phyloP scores from a whole-genome alignment of 2,113 vertebrate species.

The Odontesthes bonariensis region DNA sequence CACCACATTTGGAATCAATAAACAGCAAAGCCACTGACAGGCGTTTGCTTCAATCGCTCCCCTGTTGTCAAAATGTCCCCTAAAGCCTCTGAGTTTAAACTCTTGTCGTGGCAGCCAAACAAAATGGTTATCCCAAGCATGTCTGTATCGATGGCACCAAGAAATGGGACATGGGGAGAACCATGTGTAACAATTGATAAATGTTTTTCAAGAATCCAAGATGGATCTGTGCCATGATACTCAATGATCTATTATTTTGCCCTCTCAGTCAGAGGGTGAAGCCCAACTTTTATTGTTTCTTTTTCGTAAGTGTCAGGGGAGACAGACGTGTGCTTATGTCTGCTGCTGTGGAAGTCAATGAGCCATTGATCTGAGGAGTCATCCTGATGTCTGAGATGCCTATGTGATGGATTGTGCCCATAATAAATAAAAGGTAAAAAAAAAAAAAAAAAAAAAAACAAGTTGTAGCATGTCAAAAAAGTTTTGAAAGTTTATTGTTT shows the following conservation, averaged over 20 bases:
- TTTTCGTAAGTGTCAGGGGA: slow-evolving; percentile 75
- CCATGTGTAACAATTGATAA: slow-evolving; percentile 58
- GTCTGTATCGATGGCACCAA: slow-evolving; percentile 57
- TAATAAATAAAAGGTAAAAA: slow-evolving; percentile 46
- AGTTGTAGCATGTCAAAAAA: slow-evolving; percentile 34
- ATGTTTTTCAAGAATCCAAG: slow-evolving; percentile 68
- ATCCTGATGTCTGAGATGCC: slow-evolving; percentile 67
- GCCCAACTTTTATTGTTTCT: slow-evolving; percentile 72
- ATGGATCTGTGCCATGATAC: slow-evolving; percentile 76
- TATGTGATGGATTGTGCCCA: slow-evolving; percentile 73
- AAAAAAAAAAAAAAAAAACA: slow-evolving; percentile 42
- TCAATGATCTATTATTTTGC: slow-evolving; percentile 74
- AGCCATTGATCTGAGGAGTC: slow-evolving; percentile 75
- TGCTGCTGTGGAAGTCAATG: slow-evolving; percentile 75
- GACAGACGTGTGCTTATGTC: slow-evolving; percentile 76
- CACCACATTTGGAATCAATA: slow-evolving; percentile 80
- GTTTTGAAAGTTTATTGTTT: slow-evolving; percentile 58
- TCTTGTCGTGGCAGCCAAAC: slow-evolving; percentile 50
- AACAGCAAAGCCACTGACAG: slow-evolving; percentile 76
- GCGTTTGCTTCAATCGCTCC: slow-evolving; percentile 56
- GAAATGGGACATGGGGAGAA: slow-evolving; percentile 43
- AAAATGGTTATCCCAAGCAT: slow-evolving; percentile 68
- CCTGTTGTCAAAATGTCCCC: slow-evolving; percentile 72
- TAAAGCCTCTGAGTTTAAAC: slow-evolving; percentile 55
- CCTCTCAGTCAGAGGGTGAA: slow-evolving; percentile 68